These are phyloP conservation scores for Intellagama lesueurii DNA, from an alignment of 2,797 vertebrate species.

Conservation along the genomic window DNA sequence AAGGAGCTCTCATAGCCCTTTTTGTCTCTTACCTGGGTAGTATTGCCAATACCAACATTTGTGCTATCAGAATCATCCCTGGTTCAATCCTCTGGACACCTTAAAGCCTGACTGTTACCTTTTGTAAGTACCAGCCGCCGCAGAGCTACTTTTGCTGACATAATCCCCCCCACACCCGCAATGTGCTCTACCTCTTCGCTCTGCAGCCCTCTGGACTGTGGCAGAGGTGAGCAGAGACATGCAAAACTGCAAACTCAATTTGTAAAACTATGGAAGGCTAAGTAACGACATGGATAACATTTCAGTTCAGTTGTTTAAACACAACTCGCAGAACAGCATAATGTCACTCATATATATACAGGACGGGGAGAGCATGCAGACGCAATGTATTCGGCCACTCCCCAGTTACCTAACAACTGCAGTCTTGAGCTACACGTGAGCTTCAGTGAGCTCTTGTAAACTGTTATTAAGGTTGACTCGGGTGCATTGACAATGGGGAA, in stretches of 20 bases:
- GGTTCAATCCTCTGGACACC: too few relatives aligned
- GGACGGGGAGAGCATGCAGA: background rate
- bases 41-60: background rate
- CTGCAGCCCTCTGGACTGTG: background rate
- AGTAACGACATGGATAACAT: background rate
- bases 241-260: background rate
- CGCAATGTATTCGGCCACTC: constrained; percentile 20
- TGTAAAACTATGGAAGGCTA: background rate
- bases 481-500: background rate
- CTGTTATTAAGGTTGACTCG: background rate
- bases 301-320: background rate
- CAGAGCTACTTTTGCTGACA: background rate
- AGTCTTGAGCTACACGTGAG: constrained; percentile 10
- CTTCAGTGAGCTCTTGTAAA: constrained; percentile 32
- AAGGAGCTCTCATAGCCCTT: background rate
- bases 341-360: background rate
- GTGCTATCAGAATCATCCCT: too few relatives aligned
- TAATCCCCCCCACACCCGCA: background rate
- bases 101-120: too few relatives aligned
- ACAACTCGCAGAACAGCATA: background rate
- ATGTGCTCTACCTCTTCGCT: background rate
- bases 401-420: background rate
- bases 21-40: background rate
- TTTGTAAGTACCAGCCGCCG: too few relatives aligned
- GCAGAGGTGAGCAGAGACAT: background rate